phyloP scores from a whole-genome alignment of 2,797 vertebrate genomes.

The Acipenser oxyrinchus region DNA sequence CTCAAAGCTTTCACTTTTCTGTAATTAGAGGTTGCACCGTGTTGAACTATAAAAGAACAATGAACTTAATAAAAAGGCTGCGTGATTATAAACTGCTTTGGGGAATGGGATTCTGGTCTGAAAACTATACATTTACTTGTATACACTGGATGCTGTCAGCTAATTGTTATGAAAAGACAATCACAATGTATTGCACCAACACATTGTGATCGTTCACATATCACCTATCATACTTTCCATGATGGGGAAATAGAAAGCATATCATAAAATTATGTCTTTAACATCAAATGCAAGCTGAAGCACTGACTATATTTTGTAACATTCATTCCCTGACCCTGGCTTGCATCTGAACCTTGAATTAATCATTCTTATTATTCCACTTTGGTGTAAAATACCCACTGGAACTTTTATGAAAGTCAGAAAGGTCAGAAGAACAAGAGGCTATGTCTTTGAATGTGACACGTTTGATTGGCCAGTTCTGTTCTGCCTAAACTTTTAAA shows the following conservation, averaged over 20 bases:
- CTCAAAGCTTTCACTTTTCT: conserved; percentile 56
- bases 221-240: conserved; percentile 57
- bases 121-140: conserved; percentile 76
- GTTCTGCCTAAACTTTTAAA: conserved; percentile 11
- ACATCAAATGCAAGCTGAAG: conserved; percentile 59
- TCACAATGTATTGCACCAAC: conserved; percentile 56
- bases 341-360: conserved; percentile 52
- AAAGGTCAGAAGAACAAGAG: conserved; percentile 22
- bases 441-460: conserved; percentile 19
- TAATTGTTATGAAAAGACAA: conserved; percentile 79
- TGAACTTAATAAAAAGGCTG: conserved; percentile 75
- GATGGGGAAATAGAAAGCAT: conserved; percentile 48
- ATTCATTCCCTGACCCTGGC: conserved; percentile 59
- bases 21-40: conserved; percentile 64
- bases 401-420: conserved; percentile 39
- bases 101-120: conserved; percentile 63
- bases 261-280: conserved; percentile 56
- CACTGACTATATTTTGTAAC: conserved; percentile 44
- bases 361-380: conserved; percentile 52
- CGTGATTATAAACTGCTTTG: conserved; percentile 69
- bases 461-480: conserved; percentile 21
- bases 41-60: conserved; percentile 69
- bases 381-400: conserved; percentile 36
- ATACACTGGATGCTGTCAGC: conserved; percentile 68
- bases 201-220: conserved; percentile 44